These are phyloP conservation scores for Pachliopta kotzebuea DNA, from an alignment of 2,888 invertebrate genomes.

Conservation along the genomic window DNA sequence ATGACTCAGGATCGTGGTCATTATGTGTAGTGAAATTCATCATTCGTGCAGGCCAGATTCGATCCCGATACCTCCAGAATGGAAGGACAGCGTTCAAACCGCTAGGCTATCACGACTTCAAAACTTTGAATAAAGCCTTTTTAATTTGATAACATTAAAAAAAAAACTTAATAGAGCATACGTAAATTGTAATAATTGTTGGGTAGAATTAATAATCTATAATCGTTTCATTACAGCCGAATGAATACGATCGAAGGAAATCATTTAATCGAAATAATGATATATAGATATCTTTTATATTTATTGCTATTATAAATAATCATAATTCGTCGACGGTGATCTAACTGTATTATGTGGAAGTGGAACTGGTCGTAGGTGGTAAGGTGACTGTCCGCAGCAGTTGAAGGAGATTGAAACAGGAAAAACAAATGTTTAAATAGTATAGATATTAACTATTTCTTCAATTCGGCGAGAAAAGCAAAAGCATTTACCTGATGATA, in stretches of 20 bases:
- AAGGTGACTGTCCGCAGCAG: background rate
- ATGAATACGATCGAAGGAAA: constrained; percentile 2
- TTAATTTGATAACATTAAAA: constrained; percentile 9
- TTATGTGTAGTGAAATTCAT: too few relatives aligned
- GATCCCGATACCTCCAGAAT: too few relatives aligned
- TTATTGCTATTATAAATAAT: background rate
- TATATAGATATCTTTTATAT: background rate
- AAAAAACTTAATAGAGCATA: constrained; percentile 5
- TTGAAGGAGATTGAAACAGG: too few relatives aligned
- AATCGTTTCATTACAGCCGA: background rate
- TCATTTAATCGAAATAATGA: background rate
- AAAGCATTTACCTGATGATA: too few relatives aligned
- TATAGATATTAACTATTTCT: too few relatives aligned
- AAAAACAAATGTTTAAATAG: too few relatives aligned
- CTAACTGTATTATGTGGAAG: background rate
- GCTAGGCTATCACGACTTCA: too few relatives aligned
- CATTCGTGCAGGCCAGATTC: too few relatives aligned
- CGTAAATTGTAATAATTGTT: constrained; percentile 7
- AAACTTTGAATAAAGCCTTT: constrained; percentile 7
- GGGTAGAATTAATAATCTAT: background rate
- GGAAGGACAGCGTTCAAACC: too few relatives aligned
- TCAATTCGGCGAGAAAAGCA: too few relatives aligned
- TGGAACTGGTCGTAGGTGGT: background rate
- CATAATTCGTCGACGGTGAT: background rate
- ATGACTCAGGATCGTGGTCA: too few relatives aligned